Base-by-base conservation (phyloP, 1,140 invertebrate species). In the Dinothrombium tinctorium region DNA sequence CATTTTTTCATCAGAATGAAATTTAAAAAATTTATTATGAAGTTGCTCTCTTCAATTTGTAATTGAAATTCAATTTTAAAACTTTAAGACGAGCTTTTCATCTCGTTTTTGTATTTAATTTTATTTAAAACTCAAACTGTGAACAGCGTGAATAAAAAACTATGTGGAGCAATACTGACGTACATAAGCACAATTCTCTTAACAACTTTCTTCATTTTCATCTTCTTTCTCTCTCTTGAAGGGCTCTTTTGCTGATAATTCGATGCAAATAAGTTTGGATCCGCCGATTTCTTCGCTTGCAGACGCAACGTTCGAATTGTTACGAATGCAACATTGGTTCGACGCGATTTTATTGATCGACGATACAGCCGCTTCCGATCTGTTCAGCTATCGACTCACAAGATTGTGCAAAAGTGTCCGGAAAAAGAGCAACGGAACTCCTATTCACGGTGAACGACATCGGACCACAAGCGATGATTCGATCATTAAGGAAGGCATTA, bases 321-420 rank as follows among this genome's bases (percentile, higher is more conserved):
- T 46, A 12, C 17, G 37, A 21, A 33, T 35, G 15, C 45, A 46
- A 23, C 42, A 46, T 15, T 46, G 45, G 45, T 46, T 46, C 22
- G 45, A 46, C 24, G 45, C 45, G 14, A 44, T 46, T 3, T 32
- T 46, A 8, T 28, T 46, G 6, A 41, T 46, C 26, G 45, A 46
- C 32, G 45, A 46, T 40, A 38, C 45, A 15, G 26, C 44, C 12
- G 36, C 33, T 6, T 46, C 45, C 14, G 45, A 46, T 37, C 23
- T 44, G 21, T 46, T 46, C 28, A 36, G 23, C 15, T 26, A 42
- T 12, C 41, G 45, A 14, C 26, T 46, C 5, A 46, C 4, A 22
- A 19, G 22, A 12, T 26, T 46, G 7, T 46, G 44, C 32, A n/a
- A 19, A 32, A 24, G 14, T n/a, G 38, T 31, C 22, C 9, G 29